Evolutionary conservation across 2,113 vertebrate genomes (phyloP).

Genomic region (Acanthisitta chloris): DNA sequence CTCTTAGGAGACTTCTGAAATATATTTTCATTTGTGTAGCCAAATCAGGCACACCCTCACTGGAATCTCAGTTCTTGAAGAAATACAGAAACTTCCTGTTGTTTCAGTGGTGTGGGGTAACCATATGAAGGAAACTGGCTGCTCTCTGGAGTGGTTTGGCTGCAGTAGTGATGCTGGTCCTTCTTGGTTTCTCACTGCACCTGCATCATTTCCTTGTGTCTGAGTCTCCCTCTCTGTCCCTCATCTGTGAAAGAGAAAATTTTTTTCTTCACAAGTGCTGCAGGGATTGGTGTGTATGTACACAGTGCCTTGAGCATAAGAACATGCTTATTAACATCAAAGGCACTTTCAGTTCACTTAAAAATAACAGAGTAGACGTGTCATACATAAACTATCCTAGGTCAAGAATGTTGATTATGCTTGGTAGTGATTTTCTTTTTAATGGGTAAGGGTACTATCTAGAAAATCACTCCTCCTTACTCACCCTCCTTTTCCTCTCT

Average conservation of each 20-base stretch:
- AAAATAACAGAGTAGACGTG: neutral
- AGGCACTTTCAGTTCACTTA: neutral
- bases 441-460: neutral
- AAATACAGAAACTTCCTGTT: neutral
- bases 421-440: neutral
- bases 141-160: neutral
- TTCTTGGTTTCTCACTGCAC: neutral
- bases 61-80: neutral
- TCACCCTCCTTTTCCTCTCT: neutral
- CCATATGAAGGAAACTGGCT: neutral
- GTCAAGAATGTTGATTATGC: constrained; percentile 16
- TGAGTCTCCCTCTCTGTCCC: neutral
- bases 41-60: neutral
- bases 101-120: neutral
- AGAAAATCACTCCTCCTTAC: neutral
- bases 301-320: neutral
- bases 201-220: neutral
- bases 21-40: neutral
- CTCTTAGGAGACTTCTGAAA: neutral
- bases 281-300: neutral
- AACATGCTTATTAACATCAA: neutral
- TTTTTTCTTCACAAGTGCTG: neutral
- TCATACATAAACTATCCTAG: neutral
- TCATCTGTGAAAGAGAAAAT: neutral
- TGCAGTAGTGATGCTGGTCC: neutral